Evolutionary conservation across 2,888 invertebrate genomes (phyloP).

Genomic region (Suillia variegata): DNA sequence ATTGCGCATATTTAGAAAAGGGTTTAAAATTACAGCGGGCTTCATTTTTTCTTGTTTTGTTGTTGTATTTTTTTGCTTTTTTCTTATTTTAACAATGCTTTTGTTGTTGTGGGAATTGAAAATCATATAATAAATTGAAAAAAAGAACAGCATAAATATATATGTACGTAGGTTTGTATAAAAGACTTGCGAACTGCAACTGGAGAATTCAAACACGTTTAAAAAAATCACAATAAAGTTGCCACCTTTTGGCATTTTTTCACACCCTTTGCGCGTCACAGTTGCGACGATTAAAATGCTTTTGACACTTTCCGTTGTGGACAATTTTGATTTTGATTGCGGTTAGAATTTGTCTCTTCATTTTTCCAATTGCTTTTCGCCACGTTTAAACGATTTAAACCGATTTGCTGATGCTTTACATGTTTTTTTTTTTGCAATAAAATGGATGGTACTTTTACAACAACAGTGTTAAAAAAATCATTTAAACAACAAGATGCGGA

Average conservation of each 20-base stretch:
- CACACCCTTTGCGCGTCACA: neutral
- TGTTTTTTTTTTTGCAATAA: neutral
- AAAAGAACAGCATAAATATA: neutral
- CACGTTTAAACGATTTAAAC: too few species aligned
- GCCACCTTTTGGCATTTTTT: neutral
- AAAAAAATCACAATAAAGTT: neutral
- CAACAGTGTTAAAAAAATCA: too few species aligned
- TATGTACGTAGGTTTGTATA: neutral
- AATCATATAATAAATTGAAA: too few species aligned
- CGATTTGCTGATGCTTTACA: too few species aligned
- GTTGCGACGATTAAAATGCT: neutral
- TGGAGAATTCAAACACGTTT: neutral
- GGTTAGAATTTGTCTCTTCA: too few species aligned
- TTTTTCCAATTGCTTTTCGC: too few species aligned
- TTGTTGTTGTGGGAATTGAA: neutral
- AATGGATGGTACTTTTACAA: too few species aligned
- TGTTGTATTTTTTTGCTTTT: neutral
- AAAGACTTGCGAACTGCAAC: neutral
- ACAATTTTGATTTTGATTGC: neutral
- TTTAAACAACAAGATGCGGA: too few species aligned
- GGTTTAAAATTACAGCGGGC: neutral
- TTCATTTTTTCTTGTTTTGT: neutral
- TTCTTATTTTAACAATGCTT: neutral
- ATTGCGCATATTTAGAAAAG: neutral
- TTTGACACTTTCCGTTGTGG: constrained; percentile 5